A percentile compares a stretch with the other conserved stretches of the same genome.
These are phyloP conservation scores for Dicyrtomina minuta DNA, from an alignment of 2,888 invertebrate species.

Conservation along the genomic window DNA sequence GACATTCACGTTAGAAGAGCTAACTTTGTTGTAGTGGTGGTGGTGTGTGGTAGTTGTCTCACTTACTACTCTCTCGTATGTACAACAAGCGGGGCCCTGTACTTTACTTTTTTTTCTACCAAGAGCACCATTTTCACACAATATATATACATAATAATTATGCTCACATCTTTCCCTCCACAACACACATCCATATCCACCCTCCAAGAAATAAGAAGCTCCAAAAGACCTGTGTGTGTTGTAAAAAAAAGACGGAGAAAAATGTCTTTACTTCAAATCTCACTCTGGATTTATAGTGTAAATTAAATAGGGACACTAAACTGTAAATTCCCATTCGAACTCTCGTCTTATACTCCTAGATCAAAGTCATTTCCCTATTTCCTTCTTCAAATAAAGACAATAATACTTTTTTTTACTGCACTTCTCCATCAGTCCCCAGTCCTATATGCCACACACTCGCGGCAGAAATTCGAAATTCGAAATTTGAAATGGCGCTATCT, in stretches of 20 bases:
- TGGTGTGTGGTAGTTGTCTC: too few relatives aligned
- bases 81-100: not conserved
- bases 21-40: too few relatives aligned
- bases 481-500: too few relatives aligned
- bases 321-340: conserved; percentile 19
- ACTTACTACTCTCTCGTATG: not conserved
- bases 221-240: not conserved
- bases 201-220: not conserved
- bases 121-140: not conserved
- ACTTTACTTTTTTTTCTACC: not conserved
- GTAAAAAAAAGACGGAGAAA: not conserved
- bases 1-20: too few relatives aligned
- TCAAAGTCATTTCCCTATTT: too few relatives aligned
- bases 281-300: conserved; percentile 26
- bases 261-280: conserved; percentile 1
- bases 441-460: too few relatives aligned
- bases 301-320: conserved; percentile 26
- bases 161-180: too few relatives aligned
- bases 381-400: conserved; percentile 18
- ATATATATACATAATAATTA: not conserved
- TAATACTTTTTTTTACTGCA: conserved; percentile 17
- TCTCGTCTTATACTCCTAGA: not conserved
- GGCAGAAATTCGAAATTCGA: too few relatives aligned
- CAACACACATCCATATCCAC: too few relatives aligned
- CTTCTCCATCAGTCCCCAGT: too few relatives aligned